phyloP scores from a whole-genome alignment of 2,113 vertebrate species.

The Cephalopterus ornatus region DNA sequence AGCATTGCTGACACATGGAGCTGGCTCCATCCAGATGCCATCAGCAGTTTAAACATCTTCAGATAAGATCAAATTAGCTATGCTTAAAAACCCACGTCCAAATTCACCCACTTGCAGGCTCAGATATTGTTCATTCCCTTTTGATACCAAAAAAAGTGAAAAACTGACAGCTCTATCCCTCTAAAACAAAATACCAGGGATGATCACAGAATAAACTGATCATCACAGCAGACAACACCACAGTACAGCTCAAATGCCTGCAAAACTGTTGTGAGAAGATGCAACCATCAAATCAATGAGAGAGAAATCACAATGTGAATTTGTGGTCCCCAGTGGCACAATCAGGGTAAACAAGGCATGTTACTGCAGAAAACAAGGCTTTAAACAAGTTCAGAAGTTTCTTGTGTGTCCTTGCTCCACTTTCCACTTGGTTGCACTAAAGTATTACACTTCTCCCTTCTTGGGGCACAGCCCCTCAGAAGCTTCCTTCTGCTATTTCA shows the following conservation, averaged over 20 bases:
- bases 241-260: background rate
- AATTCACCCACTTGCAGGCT: background rate
- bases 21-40: background rate
- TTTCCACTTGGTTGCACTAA: background rate
- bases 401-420: background rate
- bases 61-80: background rate
- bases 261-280: background rate
- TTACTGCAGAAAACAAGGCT: background rate
- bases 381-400: background rate
- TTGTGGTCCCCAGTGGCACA: background rate
- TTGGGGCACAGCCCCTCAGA: background rate
- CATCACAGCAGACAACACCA: background rate
- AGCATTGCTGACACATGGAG: constrained; percentile 1
- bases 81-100: background rate
- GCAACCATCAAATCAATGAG: background rate
- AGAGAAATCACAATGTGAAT: background rate
- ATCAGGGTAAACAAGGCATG: background rate
- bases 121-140: background rate
- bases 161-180: background rate
- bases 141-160: background rate
- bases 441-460: background rate
- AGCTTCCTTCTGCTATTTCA: background rate
- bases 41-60: constrained; percentile 9
- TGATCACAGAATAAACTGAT: background rate
- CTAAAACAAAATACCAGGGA: background rate